phyloP scores from a whole-genome alignment of 2,797 vertebrate genomes.

The Luscinia luscinia region DNA sequence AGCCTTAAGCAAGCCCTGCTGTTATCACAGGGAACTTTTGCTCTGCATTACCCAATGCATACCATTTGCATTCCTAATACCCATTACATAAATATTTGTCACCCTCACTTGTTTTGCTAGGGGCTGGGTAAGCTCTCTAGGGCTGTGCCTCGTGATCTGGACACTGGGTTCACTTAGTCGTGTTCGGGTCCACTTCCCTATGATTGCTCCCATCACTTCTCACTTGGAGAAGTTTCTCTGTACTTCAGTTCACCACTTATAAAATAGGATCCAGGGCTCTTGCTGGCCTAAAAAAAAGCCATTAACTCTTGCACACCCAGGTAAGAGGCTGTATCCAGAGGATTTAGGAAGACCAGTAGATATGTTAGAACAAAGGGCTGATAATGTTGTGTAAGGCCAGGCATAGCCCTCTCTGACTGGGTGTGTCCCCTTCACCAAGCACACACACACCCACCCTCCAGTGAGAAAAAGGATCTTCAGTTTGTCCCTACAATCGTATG shows the following conservation, averaged over 20 bases:
- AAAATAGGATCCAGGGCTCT: not conserved
- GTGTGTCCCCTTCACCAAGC: not conserved
- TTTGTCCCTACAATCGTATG: not conserved
- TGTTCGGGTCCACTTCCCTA: not conserved
- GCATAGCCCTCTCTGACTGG: not conserved
- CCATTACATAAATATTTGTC: constrained; percentile 51
- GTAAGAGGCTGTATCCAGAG: not conserved
- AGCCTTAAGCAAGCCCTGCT: not conserved
- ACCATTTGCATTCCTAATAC: constrained; percentile 41
- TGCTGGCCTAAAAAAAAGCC: not conserved
- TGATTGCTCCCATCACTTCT: not conserved
- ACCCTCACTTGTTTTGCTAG: not conserved
- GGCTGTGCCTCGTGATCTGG: not conserved
- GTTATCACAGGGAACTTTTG: constrained; percentile 23
- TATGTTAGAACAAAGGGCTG: not conserved
- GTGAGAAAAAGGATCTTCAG: not conserved
- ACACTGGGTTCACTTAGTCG: not conserved
- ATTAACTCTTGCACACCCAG: not conserved
- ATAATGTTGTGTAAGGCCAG: not conserved
- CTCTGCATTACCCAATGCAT: constrained; percentile 2
- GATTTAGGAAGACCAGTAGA: not conserved
- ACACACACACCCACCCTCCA: not conserved
- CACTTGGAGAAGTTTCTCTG: not conserved
- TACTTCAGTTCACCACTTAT: not conserved
- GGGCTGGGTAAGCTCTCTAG: not conserved